These are phyloP conservation scores for Neoascia interrupta DNA, from an alignment of 2,888 invertebrate genomes.

Conservation along the genomic window DNA sequence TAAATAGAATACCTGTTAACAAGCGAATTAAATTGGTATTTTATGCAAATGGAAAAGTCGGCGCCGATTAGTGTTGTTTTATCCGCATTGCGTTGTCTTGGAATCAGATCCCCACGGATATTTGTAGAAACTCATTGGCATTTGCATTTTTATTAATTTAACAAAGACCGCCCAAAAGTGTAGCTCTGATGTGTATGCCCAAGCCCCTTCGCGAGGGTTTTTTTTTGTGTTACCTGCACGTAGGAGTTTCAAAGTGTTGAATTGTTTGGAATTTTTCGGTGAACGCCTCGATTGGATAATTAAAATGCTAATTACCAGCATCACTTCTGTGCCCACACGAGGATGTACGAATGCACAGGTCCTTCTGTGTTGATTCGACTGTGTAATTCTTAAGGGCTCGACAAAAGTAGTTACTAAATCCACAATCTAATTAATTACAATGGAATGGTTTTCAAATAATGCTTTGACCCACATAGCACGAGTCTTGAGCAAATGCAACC, in stretches of 20 bases:
- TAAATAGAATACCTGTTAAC: constrained; percentile 35
- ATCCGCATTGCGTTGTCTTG: constrained; percentile 3
- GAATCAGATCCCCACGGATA: constrained; percentile 9
- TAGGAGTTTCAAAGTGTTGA: constrained; percentile 22
- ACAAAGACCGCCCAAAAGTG: background rate
- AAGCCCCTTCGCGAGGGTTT: too few relatives aligned
- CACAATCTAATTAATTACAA: constrained; percentile 22
- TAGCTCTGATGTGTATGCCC: too few relatives aligned
- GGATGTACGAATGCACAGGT: background rate
- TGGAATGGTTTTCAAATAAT: too few relatives aligned
- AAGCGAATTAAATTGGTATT: constrained; percentile 27
- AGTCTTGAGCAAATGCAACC: constrained; percentile 11
- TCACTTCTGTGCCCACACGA: constrained; percentile 18
- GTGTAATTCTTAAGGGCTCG: background rate
- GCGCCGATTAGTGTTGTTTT: constrained; percentile 33
- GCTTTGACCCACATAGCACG: too few relatives aligned
- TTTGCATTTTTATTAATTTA: constrained; percentile 31
- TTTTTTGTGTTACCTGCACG: background rate
- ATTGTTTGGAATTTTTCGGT: background rate
- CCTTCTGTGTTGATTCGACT: background rate
- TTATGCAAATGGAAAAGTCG: constrained; percentile 39
- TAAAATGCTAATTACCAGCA: constrained; percentile 42
- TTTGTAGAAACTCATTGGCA: constrained; percentile 12
- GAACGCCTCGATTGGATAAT: constrained; percentile 18
- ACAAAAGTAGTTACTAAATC: too few relatives aligned